Percentiles rank a stretch among this genome's conserved stretches.
Evolutionary conservation across 2,113 vertebrate species (phyloP).

Genomic region (Echinops telfairi): DNA sequence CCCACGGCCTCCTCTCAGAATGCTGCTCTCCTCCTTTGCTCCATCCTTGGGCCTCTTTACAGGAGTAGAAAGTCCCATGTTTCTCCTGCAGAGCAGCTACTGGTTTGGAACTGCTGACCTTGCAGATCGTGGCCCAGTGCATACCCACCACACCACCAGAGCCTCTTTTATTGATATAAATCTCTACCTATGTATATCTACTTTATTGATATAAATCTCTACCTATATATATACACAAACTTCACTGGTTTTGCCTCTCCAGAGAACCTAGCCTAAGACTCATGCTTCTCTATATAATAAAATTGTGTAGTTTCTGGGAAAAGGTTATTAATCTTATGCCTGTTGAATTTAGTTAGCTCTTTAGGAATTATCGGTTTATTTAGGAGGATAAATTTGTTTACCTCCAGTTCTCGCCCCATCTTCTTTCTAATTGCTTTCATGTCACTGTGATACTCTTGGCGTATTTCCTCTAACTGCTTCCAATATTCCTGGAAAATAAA

Average conservation of each 20-base stretch:
- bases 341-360: background rate
- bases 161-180: no score
- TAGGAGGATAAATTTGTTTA: constrained; percentile 69
- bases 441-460: constrained; percentile 91
- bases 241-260: no score
- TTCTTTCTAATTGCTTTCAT: constrained; percentile 89
- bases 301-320: background rate
- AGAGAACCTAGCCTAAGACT: no score
- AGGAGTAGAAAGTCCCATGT: background rate
- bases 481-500: constrained; percentile 91
- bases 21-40: background rate
- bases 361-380: background rate
- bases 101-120: no score
- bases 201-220: no score
- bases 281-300: background rate
- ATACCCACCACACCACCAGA: no score
- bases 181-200: no score
- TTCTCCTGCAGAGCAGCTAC: background rate
- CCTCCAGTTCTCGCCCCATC: constrained; percentile 86
- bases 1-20: background rate
- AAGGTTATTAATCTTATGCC: constrained; percentile 25
- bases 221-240: no score
- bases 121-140: no score
- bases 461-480: constrained; percentile 91
- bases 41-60: background rate